Evolutionary conservation across 2,113 vertebrate species (phyloP), one percentile per base, ranked within the genome.

Genomic region (Trichomycterus rosablanca): DNA sequence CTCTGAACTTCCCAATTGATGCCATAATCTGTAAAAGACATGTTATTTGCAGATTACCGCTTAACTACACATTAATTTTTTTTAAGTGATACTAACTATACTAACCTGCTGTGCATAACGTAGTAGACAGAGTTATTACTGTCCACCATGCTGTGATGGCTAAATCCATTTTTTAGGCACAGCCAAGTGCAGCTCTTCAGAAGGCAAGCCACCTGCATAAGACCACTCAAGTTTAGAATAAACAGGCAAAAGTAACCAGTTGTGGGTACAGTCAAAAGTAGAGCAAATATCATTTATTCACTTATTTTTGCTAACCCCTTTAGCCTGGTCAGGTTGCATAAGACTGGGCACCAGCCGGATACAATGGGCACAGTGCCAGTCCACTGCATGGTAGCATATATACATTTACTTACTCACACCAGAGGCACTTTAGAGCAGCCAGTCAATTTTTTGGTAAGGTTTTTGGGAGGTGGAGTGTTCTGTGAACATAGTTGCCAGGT

Each of bases 1-100:
- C 96, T 91, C 70, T 94, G 89, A 0, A 93, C 80, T 80, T 99
- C 95, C 93, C 95, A 97, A 20, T 76, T 42, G 3, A 74, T 66
- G 59, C 62, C 81, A 2, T 79, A 55, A 24, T 80, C 94, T 97
- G 81, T 26, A 37, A 19, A 15, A 51, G 43, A 28, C 34, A 35
- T 35, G 14, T 11, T 6, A 11, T 11, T 35, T 11, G 3, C 34
- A 6, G 5, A 11, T 35, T 35, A 35, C 3, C n/a, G n/a, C n/a
- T n/a, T n/a, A n/a, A n/a, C n/a, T n/a, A n/a, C n/a, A n/a, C n/a
- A n/a, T n/a, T n/a, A n/a, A n/a, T n/a, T n/a, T n/a, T n/a, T n/a
- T n/a, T n/a, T n/a, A n/a, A 7, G 3, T 20, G n/a, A 22, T 22
- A 11, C 48, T 37, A 20, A 12, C 18, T 67, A 50, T 37, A 78